These are phyloP conservation scores for Eupelmus urozonus DNA, from an alignment of 2,888 invertebrate species.

Conservation along the genomic window DNA sequence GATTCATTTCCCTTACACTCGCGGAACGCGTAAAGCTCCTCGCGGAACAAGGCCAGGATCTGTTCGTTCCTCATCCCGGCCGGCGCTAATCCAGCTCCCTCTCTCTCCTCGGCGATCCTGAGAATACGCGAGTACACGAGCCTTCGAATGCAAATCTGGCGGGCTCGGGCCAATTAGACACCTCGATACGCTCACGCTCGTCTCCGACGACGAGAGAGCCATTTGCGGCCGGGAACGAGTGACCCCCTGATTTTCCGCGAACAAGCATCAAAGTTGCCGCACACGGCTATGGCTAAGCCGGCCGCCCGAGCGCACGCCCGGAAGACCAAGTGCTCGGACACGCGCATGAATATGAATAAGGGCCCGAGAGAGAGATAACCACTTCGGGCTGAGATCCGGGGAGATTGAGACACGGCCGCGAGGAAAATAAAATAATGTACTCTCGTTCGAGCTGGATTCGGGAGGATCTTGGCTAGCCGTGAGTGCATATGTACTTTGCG, in stretches of 20 bases:
- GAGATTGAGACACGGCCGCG: not conserved
- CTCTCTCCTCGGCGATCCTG: too few relatives aligned
- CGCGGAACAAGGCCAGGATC: too few relatives aligned
- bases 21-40: too few relatives aligned
- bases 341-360: conserved; percentile 73
- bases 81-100: too few relatives aligned
- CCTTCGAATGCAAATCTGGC: conserved; percentile 32
- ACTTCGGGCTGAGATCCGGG: not conserved
- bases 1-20: too few relatives aligned
- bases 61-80: too few relatives aligned
- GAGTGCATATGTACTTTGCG: not conserved
- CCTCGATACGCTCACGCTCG: not conserved
- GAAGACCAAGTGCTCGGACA: conserved; percentile 68
- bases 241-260: conserved; percentile 25
- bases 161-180: not conserved
- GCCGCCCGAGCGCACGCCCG: conserved; percentile 3
- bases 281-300: not conserved
- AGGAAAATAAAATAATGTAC: conserved; percentile 38
- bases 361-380: not conserved
- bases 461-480: too few relatives aligned
- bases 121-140: too few relatives aligned
- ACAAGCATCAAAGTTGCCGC: conserved; percentile 53
- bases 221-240: not conserved
- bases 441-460: not conserved
- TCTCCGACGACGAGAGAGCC: not conserved